Base-by-base conservation (phyloP, 2,888 invertebrate genomes). In the Orchesella flavescens region DNA sequence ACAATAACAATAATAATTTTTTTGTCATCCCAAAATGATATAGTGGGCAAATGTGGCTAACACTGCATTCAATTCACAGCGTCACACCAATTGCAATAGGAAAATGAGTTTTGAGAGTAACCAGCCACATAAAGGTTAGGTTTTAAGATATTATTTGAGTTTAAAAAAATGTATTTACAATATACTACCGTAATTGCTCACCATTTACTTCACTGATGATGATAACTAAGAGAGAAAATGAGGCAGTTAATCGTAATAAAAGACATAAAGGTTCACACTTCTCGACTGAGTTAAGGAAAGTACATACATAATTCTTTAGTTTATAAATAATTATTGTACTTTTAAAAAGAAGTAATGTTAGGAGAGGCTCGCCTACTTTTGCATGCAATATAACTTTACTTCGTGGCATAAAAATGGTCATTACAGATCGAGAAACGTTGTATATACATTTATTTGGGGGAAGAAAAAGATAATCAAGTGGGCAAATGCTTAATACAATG, bases 141-240 rank as follows among this genome's bases (percentile, higher is more conserved):
- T n/a, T n/a, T n/a, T n/a, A n/a, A n/a, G n/a, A 19, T 12, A 17
- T 59, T 21, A 34, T 63, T 24, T 24, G 7, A 24, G 5, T 15
- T 1, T 1, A 63, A 24, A 63, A 21, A 23, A 3, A 63, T 1
- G n/a, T n/a, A n/a, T n/a, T n/a, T n/a, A n/a, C 24, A 7, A 34
- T 23, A 24, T 63, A 63, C 23, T 12, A 34, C 24, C 3, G 7
- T 34, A 34, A 34, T 7, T 34, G 34, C 34, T 34, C 34, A 34
- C 34, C 34, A 34, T 34, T 34, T 34, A 34, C 2, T 7, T 2
- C 19, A 21, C 19, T 71, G 69, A 66, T 68, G 53, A 53, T 23
- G 10, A 73, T 34, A 24, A 72, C 72, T 21, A 72, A 63, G 69
- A 53, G 74, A 74, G 81, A 81, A 82, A 82, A 71, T 82, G 82